phyloP scores from a whole-genome alignment of 2,888 invertebrate species.

The Dicroscelio sp. region DNA sequence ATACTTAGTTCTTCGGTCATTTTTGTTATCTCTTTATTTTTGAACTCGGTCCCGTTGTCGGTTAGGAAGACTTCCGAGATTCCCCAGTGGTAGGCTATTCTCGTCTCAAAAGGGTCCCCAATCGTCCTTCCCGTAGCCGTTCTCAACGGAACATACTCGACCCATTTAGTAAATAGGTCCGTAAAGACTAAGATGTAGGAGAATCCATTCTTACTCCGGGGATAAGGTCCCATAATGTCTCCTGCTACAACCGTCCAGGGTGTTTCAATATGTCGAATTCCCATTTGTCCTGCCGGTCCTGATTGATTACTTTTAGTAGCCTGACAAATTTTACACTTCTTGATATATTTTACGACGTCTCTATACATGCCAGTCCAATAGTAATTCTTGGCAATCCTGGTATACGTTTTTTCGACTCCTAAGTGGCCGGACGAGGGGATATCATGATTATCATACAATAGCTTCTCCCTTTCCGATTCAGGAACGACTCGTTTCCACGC shows the following conservation, averaged over 20 bases:
- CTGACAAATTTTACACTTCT: background rate
- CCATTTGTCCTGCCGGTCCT: background rate
- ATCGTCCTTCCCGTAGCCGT: background rate
- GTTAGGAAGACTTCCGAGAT: constrained; percentile 57
- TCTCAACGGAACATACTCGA: background rate
- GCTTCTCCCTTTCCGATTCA: background rate
- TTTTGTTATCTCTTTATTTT: constrained; percentile 51
- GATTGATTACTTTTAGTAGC: background rate
- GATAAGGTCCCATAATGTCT: constrained; percentile 38
- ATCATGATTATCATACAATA: constrained; percentile 21
- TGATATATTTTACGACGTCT: background rate
- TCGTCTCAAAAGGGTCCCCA: background rate
- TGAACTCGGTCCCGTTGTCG: constrained; percentile 78
- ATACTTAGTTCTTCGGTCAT: constrained; percentile 44
- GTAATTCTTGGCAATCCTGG: background rate
- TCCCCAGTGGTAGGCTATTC: background rate
- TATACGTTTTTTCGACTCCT: constrained; percentile 42
- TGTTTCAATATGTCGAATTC: background rate
- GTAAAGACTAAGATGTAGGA: constrained; percentile 4
- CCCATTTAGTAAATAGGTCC: constrained; percentile 19
- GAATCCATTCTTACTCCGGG: background rate
- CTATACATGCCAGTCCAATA: constrained; percentile 22
- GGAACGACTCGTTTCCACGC: background rate
- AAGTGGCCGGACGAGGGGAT: constrained; percentile 34
- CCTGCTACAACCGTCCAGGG: constrained; percentile 19